These are phyloP conservation scores for Aegotheles bennettii DNA, from an alignment of 2,113 vertebrate species.

Conservation along the genomic window DNA sequence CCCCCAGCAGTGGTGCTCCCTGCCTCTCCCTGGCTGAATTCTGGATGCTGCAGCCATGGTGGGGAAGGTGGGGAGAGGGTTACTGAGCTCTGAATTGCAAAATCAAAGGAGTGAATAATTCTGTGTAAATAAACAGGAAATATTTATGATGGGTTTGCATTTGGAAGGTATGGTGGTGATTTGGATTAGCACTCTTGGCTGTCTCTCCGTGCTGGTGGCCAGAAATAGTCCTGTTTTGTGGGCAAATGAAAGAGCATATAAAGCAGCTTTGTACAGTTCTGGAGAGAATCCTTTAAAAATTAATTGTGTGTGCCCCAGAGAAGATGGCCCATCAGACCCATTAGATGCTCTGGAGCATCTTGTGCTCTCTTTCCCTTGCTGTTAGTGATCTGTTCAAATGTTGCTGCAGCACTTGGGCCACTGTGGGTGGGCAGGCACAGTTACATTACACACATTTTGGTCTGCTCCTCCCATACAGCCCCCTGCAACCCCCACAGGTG, in stretches of 20 bases:
- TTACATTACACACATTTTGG: background rate
- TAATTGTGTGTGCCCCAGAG: background rate
- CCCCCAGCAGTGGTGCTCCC: background rate
- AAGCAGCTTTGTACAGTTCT: background rate
- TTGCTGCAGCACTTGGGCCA: background rate
- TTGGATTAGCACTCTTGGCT: background rate
- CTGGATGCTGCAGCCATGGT: background rate
- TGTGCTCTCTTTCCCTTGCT: background rate
- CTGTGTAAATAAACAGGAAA: background rate
- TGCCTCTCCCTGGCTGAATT: background rate
- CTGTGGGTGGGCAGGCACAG: background rate
- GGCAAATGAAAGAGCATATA: background rate
- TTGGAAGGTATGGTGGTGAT: background rate
- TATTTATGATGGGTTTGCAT: background rate
- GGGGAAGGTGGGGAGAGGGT: background rate
- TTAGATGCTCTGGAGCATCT: background rate
- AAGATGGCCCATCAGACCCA: background rate
- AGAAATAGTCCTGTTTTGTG: background rate
- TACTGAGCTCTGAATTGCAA: background rate
- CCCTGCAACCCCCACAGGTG: rapidly evolving
- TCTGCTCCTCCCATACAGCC: background rate
- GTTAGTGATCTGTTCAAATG: background rate
- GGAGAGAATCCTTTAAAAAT: background rate
- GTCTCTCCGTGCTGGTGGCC: background rate
- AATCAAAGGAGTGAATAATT: background rate